phyloP scores from a whole-genome alignment of 2,888 invertebrate genomes.

The Eumerus sabulonum region DNA sequence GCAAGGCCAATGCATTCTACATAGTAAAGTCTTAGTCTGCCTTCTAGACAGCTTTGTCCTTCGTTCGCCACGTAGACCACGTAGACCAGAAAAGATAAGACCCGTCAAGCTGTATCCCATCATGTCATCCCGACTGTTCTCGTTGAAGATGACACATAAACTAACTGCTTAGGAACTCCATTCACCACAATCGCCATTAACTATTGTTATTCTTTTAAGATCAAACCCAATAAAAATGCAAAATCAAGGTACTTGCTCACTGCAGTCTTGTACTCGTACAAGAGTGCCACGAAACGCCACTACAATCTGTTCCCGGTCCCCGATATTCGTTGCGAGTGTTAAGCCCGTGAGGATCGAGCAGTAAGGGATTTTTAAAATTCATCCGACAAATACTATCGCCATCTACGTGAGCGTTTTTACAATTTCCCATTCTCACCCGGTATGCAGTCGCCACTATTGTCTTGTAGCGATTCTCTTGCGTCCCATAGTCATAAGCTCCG shows the following conservation, averaged over 20 bases:
- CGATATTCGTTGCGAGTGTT: constrained; percentile 17
- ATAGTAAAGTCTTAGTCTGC: no score
- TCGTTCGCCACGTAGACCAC: no score
- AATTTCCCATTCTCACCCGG: constrained; percentile 46
- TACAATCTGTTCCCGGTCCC: background rate
- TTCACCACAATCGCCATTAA: constrained; percentile 44
- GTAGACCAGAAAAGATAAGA: no score
- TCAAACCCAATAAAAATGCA: constrained; percentile 60
- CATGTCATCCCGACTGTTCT: constrained; percentile 26
- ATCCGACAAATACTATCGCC: constrained; percentile 71
- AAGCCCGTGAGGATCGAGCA: constrained; percentile 41
- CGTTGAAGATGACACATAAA: constrained; percentile 13
- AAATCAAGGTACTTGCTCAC: constrained; percentile 52
- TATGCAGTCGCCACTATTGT: no score
- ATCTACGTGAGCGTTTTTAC: constrained; percentile 70
- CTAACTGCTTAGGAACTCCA: constrained; percentile 28
- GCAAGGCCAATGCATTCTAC: no score
- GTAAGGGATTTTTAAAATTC: constrained; percentile 70
- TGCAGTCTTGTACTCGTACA: constrained; percentile 48
- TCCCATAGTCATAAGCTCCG: constrained; percentile 31
- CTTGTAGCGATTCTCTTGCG: constrained; percentile 17
- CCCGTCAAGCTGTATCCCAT: no score
- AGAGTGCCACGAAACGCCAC: constrained; percentile 1
- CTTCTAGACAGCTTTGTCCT: no score
- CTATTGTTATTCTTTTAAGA: constrained; percentile 39